Base-by-base conservation (phyloP, 2,888 invertebrate species). In the Adelognathus sp. region DNA sequence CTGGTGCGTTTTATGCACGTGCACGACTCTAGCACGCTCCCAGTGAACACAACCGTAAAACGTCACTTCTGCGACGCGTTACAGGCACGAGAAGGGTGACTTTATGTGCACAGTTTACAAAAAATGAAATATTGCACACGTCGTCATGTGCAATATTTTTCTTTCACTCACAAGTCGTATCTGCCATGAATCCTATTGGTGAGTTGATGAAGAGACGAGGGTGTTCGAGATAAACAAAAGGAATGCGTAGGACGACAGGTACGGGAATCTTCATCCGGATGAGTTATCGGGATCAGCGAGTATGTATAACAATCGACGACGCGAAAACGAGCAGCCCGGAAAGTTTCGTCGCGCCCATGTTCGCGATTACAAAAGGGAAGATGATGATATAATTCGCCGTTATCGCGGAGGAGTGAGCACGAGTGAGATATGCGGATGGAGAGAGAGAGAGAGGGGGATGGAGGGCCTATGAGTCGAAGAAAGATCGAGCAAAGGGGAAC, bases 401-500 rank as follows among this genome's bases (percentile, higher is more conserved):
- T 76, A 78, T 78, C 60, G 63, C 60, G 58, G 39, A 58, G 56
- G 46, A 64, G 63, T 16, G 44, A 64, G 11, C 5, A 24, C 16
- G n/a, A 50, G 31, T 24, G 63, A 71, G 21, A 36, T 39, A 58
- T n/a, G n/a, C n/a, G n/a, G 76, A 14, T 31, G 60, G 31, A 80
- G 81, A 60, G 44, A 14, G 33, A 27, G 11, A 73, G 61, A 66
- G 18, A 18, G 61, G 54, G n/a, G 70, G 44, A 71, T 66, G 76
- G 39, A 79, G n/a, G n/a, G n/a, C n/a, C n/a, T 27, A 24, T 52
- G 9, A 21, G 41, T 14, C n/a, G 36, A 76, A 81, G 71, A 63
- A 50, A 61, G 39, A 72, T 76, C 56, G 52, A 73, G 71, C 61
- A 54, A 76, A 80, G 79, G 72, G 80, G 69, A 70, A 52, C 58